Conservation (phyloP, 2,888 invertebrate species). For the Neocrepidodera transversa region DNA sequence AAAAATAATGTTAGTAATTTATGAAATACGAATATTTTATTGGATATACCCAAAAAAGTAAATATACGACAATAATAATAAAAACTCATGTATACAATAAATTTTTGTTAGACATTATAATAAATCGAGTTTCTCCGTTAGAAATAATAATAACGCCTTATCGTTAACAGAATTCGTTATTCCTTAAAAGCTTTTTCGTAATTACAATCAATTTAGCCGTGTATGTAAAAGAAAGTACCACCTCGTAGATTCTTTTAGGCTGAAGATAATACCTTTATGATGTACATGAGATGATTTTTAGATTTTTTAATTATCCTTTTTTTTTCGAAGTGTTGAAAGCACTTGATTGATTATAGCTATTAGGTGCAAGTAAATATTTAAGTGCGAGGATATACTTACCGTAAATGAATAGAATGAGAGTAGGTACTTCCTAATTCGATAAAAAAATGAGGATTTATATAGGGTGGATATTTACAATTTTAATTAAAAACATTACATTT, state of each 20-base stretch:
- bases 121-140: not conserved
- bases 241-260: constrained; percentile 11
- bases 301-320: constrained; percentile 23
- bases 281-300: constrained; percentile 21
- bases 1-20: too few relatives aligned
- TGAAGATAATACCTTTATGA: constrained; percentile 20
- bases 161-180: constrained; percentile 11
- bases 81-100: too few relatives aligned
- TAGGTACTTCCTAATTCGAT: too few relatives aligned
- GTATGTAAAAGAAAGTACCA: constrained; percentile 15
- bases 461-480: too few relatives aligned
- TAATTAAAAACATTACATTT: too few relatives aligned
- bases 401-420: too few relatives aligned
- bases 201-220: constrained; percentile 22
- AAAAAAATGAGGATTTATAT: too few relatives aligned
- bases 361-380: constrained; percentile 2
- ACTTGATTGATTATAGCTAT: constrained; percentile 18
- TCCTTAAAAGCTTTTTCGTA: constrained; percentile 28
- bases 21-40: too few relatives aligned
- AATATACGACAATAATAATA: too few relatives aligned
- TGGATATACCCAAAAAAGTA: too few relatives aligned
- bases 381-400: not conserved
- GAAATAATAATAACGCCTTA: constrained; percentile 1
- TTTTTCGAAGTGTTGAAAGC: constrained; percentile 22
- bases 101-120: too few relatives aligned